These are phyloP conservation scores for Euglossa dilemma DNA, from an alignment of 1,140 invertebrate species.

Conservation along the genomic window DNA sequence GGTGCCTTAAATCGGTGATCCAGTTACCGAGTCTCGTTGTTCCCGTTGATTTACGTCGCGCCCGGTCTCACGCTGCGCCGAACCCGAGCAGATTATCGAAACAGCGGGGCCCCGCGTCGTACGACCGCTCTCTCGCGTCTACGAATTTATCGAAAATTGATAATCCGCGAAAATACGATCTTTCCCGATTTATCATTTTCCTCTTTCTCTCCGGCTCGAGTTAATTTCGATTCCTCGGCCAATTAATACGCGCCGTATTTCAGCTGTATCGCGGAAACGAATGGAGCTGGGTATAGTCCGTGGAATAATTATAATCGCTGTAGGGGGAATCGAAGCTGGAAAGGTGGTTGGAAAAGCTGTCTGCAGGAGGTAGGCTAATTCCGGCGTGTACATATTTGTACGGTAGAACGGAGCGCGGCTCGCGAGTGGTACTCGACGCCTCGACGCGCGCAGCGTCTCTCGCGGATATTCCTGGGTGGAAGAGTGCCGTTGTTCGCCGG, in stretches of 20 bases:
- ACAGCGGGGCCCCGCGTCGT: neutral
- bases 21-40: neutral
- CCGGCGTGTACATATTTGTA: slow-evolving; percentile 63
- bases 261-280: neutral
- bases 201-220: too few relatives aligned
- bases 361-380: slow-evolving; percentile 55
- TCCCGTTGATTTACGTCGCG: neutral
- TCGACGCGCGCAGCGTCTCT: slow-evolving; percentile 23
- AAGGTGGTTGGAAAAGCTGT: slow-evolving; percentile 34
- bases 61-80: neutral
- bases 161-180: neutral
- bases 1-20: slow-evolving; percentile 17
- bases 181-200: too few relatives aligned
- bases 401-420: slow-evolving; percentile 22
- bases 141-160: neutral
- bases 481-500: slow-evolving; percentile 9
- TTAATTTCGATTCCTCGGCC: too few relatives aligned
- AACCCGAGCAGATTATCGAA: neutral
- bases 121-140: too few relatives aligned
- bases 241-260: too few relatives aligned
- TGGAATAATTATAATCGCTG: neutral
- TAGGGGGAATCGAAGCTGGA: neutral
- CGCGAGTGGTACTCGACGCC: slow-evolving; percentile 43
- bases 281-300: neutral
- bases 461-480: slow-evolving; percentile 33